These are phyloP conservation scores for Dicaeum eximium DNA, from an alignment of 2,113 vertebrate genomes.

Conservation along the genomic window DNA sequence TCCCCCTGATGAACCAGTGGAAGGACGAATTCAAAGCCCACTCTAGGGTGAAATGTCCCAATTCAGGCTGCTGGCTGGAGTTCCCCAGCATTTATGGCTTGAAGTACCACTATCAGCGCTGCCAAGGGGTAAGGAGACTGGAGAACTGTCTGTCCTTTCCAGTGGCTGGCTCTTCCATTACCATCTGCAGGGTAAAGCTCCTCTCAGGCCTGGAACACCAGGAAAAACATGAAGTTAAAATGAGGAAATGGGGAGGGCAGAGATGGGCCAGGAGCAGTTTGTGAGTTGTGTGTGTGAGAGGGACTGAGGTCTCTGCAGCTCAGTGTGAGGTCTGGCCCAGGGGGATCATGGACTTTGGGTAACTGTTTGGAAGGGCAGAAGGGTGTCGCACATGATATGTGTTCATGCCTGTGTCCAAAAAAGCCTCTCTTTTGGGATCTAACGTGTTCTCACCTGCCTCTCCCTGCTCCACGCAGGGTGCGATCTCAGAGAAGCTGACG, in stretches of 20 bases:
- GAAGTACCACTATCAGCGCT: conserved; percentile 98
- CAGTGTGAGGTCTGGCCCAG: background rate
- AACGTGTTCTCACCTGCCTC: background rate
- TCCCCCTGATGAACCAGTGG: conserved; percentile 91
- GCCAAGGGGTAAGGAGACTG: conserved; percentile 86
- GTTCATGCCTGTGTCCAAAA: background rate
- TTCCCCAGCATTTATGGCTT: conserved; percentile 97
- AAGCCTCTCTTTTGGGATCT: background rate
- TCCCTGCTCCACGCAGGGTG: conserved; percentile 71
- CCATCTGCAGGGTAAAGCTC: background rate
- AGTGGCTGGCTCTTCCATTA: background rate
- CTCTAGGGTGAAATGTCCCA: conserved; percentile 92
- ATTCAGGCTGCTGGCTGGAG: conserved; percentile 94
- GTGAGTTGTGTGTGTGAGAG: background rate
- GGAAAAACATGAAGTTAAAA: background rate
- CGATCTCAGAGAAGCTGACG: conserved; percentile 84
- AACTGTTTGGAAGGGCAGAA: background rate
- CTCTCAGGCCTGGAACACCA: background rate
- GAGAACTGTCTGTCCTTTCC: background rate
- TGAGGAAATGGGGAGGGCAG: background rate
- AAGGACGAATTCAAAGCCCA: conserved; percentile 95
- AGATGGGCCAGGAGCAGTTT: background rate
- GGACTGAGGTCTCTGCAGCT: background rate
- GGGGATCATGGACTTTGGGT: background rate
- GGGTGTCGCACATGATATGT: background rate